Base-by-base conservation (phyloP, 2,797 vertebrate genomes). In the Moxostoma hubbsi region DNA sequence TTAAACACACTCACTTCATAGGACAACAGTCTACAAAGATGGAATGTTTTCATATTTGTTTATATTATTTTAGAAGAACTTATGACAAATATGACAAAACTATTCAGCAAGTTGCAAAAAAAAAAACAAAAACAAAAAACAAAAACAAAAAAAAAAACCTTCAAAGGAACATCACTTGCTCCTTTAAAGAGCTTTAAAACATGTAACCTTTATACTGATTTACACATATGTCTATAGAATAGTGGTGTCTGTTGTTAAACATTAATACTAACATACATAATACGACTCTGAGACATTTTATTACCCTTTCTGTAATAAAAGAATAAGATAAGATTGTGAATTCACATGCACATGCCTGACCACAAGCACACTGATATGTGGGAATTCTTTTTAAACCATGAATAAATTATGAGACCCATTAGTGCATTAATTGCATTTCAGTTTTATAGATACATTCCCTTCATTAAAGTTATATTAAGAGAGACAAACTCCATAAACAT, bases 281-380 rank as follows among this genome's bases (percentile, higher is more conserved):
- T 61, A 9, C 12, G 24, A 10, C 51, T 64, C 43, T 63, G 11
- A 49, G 72, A 8, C 12, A 0, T 65, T 72, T 73, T 73, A 79
- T 65, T 12, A 58, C 9, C 61, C n/a, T 12, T 72, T 65, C 36
- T 59, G 45, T 55, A 36, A 71, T 78, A 70, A 72, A 63, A 57
- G 64, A 43, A 55, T 0, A n/a, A 9, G 16, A 79, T 79, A 65
- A 71, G 51, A 58, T 71, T 51, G 61, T 36, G 10, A 79, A 58
- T 69, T 79, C 77, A 66, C 61, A 6, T 62, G 59, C 12, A 7
- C 36, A 36, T 16, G 5, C 51, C 43, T 49, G 36, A 36, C 36
- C 36, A 36, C 36, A 36, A 47, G 1, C 55, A 61, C 24, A 59
- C 10, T 10, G 9, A 53, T 13, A 49, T 13, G 5, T 45, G 24